phyloP scores from a whole-genome alignment of 2,888 invertebrate genomes.

The Chaetogeoica ovagalla region DNA sequence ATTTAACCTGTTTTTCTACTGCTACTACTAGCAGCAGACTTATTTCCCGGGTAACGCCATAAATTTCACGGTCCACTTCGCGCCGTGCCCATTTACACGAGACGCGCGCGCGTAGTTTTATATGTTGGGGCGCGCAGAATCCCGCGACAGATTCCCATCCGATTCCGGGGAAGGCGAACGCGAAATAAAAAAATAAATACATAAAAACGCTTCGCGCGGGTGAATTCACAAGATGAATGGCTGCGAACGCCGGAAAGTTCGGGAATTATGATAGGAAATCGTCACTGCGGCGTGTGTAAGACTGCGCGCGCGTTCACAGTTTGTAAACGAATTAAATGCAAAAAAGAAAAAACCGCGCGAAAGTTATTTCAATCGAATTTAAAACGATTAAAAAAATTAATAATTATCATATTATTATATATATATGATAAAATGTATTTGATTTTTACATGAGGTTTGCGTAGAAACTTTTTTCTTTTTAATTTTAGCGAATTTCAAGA shows the following conservation, averaged over 20 bases:
- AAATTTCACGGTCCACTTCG: constrained; percentile 49
- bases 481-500: too few relatives aligned
- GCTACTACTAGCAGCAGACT: constrained; percentile 23
- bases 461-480: too few relatives aligned
- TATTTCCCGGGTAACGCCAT: constrained; percentile 49
- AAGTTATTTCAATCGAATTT: too few relatives aligned
- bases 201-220: constrained; percentile 41
- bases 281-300: background rate
- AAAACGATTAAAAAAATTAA: too few relatives aligned
- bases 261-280: constrained; percentile 11
- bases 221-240: constrained; percentile 38
- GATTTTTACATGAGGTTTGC: too few relatives aligned
- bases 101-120: constrained; percentile 13
- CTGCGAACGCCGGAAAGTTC: background rate
- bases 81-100: constrained; percentile 34
- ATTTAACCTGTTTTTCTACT: constrained; percentile 50
- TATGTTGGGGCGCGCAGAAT: constrained; percentile 23
- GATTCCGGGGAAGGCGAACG: constrained; percentile 34
- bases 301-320: too few relatives aligned
- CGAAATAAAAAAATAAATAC: constrained; percentile 7
- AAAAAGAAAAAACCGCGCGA: too few relatives aligned
- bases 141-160: constrained; percentile 28
- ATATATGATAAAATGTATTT: too few relatives aligned
- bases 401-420: too few relatives aligned
- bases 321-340: too few relatives aligned